phyloP scores from a whole-genome alignment of 2,113 vertebrate genomes.

The Terrapene triunguis region DNA sequence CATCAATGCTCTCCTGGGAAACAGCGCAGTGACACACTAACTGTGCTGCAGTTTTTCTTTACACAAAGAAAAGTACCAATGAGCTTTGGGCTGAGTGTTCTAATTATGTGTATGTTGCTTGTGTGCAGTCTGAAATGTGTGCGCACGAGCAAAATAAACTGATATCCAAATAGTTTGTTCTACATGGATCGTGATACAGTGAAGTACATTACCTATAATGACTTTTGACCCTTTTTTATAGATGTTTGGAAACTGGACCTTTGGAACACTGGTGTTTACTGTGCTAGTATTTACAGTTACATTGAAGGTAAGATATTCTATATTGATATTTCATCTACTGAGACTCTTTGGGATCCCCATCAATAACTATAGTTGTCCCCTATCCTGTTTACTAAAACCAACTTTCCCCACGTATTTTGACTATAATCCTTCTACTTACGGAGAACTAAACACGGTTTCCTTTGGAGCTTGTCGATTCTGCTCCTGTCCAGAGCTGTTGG shows the following conservation, averaged over 20 bases:
- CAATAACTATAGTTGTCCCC: neutral
- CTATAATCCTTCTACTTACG: neutral
- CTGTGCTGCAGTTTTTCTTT: neutral
- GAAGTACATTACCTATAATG: neutral
- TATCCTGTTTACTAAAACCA: neutral
- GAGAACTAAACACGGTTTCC: neutral
- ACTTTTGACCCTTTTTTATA: constrained; percentile 67
- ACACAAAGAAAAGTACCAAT: neutral
- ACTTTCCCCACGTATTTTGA: neutral
- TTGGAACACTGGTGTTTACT: constrained; percentile 96
- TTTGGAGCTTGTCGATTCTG: neutral
- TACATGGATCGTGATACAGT: neutral
- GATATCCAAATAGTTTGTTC: neutral
- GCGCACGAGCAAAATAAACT: neutral
- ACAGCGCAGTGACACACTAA: neutral
- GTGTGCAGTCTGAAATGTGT: neutral
- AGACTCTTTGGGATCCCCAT: neutral
- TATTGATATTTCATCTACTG: neutral
- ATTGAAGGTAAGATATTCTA: constrained; percentile 86
- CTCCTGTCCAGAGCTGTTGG: neutral
- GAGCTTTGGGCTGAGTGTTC: neutral
- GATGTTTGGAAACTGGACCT: constrained; percentile 99
- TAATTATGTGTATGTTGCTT: neutral
- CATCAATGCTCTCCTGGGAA: neutral
- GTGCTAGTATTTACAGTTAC: constrained; percentile 96